Conservation (phyloP, 2,888 invertebrate genomes). For the Conus canariensis region DNA sequence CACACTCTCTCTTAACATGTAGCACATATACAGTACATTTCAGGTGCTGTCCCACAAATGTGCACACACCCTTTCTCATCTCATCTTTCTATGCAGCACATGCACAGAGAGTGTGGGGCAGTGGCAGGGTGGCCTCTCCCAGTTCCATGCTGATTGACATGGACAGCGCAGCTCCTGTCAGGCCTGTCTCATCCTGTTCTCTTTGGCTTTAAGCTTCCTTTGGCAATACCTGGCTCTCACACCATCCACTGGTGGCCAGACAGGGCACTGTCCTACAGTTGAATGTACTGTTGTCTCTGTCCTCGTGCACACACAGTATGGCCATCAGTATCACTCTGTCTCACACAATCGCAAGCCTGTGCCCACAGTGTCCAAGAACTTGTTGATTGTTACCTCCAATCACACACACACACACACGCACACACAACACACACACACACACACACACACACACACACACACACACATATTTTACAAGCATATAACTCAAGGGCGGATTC, state of each 20-base stretch:
- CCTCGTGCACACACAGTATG: background rate
- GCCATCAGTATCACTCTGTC: background rate
- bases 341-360: background rate
- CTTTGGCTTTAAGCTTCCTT: constrained; percentile 27
- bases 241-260: background rate
- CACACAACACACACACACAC: background rate
- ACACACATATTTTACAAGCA: background rate
- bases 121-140: no score
- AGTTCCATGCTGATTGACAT: no score
- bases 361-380: background rate
- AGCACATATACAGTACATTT: background rate
- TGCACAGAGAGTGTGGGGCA: no score
- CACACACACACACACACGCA: background rate
- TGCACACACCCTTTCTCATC: background rate
- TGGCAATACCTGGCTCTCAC: constrained; percentile 24
- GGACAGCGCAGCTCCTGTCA: background rate
- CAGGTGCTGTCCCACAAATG: background rate
- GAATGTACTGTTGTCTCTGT: no score
- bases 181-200: background rate
- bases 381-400: background rate
- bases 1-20: background rate
- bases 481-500: background rate
- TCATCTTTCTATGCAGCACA: no score
- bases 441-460: background rate
- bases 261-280: background rate